Evolutionary conservation across 2,113 vertebrate species (phyloP).

Genomic region (Larimichthys polyactis): DNA sequence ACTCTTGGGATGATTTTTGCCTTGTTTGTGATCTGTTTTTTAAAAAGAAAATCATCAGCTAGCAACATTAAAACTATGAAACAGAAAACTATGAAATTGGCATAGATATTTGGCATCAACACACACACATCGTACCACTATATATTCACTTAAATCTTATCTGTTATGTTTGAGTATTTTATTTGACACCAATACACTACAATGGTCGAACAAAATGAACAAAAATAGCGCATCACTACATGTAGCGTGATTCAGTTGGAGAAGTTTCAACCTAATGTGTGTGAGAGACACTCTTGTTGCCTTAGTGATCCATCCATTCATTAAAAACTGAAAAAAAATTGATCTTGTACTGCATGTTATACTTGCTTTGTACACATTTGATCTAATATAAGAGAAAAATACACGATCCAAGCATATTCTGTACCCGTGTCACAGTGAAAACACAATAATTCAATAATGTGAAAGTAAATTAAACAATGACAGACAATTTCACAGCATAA

Average conservation of each 20-base stretch:
- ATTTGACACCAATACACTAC: not conserved
- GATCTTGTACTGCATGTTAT: not conserved
- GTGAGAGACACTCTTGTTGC: not conserved
- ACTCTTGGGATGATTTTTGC: not conserved
- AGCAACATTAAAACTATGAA: not conserved
- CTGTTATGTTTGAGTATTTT: not conserved
- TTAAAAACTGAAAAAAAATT: not conserved
- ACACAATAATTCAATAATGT: constrained; percentile 16
- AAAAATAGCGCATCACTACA: not conserved
- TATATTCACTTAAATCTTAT: not conserved
- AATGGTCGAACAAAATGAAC: not conserved
- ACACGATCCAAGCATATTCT: not conserved
- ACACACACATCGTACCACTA: not conserved
- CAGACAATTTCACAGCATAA: constrained; percentile 26
- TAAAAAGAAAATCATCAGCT: not conserved
- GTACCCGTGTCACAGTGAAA: constrained; percentile 13
- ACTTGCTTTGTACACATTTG: not conserved
- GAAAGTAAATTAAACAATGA: constrained; percentile 32
- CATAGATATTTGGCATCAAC: not conserved
- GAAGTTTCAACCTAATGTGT: not conserved
- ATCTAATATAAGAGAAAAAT: not conserved
- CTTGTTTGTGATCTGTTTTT: not conserved
- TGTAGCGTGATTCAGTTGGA: not conserved
- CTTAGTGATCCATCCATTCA: not conserved
- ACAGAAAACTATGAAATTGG: not conserved